phyloP scores from a whole-genome alignment of 2,888 invertebrate species.

The Agriotes lineatus region DNA sequence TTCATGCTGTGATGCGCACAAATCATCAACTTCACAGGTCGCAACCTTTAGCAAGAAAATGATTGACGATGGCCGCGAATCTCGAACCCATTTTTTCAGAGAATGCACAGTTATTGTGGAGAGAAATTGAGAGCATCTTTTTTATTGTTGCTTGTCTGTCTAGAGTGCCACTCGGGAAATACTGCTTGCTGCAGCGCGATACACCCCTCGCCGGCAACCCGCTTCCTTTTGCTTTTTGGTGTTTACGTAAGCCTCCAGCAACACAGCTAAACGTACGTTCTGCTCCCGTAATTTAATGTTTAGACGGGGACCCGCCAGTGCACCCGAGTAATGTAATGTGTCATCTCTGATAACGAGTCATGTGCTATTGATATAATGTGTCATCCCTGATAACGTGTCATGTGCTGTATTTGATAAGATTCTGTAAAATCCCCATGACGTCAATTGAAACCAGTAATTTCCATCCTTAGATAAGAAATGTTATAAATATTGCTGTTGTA shows the following conservation, averaged over 20 bases:
- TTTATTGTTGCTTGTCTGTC: conserved; percentile 19
- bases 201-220: neutral
- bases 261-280: neutral
- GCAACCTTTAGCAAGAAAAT: neutral
- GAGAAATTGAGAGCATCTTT: neutral
- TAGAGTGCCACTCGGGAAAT: conserved; percentile 13
- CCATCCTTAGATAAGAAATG: no score
- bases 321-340: no score
- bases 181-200: neutral
- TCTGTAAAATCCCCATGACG: no score
- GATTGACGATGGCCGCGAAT: neutral
- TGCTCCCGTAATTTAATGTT: conserved; percentile 5
- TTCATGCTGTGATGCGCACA: no score
- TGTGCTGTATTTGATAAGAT: no score
- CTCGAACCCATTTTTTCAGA: neutral
- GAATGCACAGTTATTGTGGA: conserved; percentile 13
- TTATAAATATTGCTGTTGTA: no score
- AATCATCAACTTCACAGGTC: neutral
- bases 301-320: neutral
- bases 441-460: no score
- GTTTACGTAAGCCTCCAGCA: conserved; percentile 5
- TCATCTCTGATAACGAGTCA: no score
- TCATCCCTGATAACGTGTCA: no score
- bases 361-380: no score
- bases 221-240: conserved; percentile 16